Evolutionary conservation across 2,888 invertebrate genomes (phyloP).

Genomic region (Drosophila anomelani): DNA sequence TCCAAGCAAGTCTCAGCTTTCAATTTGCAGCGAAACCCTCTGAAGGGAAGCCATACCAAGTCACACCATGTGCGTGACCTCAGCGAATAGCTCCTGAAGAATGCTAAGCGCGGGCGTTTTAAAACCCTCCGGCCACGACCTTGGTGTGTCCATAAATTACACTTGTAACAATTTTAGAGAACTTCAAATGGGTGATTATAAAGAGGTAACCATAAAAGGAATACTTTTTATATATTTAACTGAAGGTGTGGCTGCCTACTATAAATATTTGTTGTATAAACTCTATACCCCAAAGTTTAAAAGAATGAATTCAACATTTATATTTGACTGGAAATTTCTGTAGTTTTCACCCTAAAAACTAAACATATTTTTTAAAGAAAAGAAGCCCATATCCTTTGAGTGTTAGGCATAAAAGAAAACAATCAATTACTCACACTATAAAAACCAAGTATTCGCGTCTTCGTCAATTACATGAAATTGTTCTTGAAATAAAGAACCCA

Average conservation of each 20-base stretch:
- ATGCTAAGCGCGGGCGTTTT: conserved; percentile 35
- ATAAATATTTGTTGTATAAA: too few species aligned
- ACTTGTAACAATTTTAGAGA: neutral
- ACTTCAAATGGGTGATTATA: neutral
- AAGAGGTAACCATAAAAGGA: neutral
- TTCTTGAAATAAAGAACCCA: conserved; percentile 19
- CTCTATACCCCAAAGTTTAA: too few species aligned
- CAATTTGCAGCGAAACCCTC: conserved; percentile 19
- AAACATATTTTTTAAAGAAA: too few species aligned
- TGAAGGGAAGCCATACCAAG: conserved; percentile 21
- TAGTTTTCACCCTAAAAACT: too few species aligned
- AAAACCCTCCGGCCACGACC: conserved; percentile 48
- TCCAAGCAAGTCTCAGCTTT: conserved; percentile 35
- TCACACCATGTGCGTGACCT: conserved; percentile 43
- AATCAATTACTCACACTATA: conserved; percentile 61
- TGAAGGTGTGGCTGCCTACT: neutral
- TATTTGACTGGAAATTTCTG: too few species aligned
- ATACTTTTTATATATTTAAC: neutral
- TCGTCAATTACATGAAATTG: conserved; percentile 28
- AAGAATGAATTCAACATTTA: too few species aligned
- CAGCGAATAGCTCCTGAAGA: conserved; percentile 25
- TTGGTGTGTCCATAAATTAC: conserved; percentile 46
- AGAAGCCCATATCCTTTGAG: neutral
- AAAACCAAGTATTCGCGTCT: neutral
- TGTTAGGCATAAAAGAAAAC: conserved; percentile 19